Conservation (phyloP, 2,113 vertebrate genomes). For the Chitala chitala region DNA sequence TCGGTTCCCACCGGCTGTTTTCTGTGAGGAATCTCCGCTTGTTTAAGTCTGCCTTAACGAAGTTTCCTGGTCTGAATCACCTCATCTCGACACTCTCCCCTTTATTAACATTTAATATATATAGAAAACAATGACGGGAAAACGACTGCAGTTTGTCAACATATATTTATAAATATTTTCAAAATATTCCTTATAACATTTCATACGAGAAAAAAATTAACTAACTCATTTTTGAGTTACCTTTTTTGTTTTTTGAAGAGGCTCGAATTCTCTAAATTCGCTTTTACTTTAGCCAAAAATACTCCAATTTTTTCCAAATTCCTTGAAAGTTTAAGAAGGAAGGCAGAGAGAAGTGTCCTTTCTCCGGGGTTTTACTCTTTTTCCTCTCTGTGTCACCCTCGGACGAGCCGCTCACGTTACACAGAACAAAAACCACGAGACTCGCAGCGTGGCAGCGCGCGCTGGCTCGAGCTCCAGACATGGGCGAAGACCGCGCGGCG, state of each 20-base stretch:
- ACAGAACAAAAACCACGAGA: slow-evolving; percentile 21
- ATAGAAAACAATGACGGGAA: neutral
- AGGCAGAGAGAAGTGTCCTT: neutral
- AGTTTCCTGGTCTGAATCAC: slow-evolving; percentile 12
- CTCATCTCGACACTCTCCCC: neutral
- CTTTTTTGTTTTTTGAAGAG: slow-evolving; percentile 13
- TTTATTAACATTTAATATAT: neutral
- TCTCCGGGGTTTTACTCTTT: slow-evolving; percentile 12
- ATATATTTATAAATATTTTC: slow-evolving; percentile 4
- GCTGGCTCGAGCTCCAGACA: slow-evolving; percentile 3
- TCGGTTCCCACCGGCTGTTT: slow-evolving; percentile 11
- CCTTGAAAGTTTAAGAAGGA: slow-evolving; percentile 5
- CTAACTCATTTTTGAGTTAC: slow-evolving; percentile 21
- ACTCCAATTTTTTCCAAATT: slow-evolving; percentile 31
- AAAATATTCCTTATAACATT: neutral
- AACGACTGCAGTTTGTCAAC: slow-evolving; percentile 6
- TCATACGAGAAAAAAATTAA: slow-evolving; percentile 16
- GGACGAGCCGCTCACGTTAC: slow-evolving; percentile 10
- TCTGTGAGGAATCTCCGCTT: slow-evolving; percentile 28
- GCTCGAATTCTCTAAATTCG: slow-evolving; percentile 13
- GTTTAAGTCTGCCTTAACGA: slow-evolving; percentile 23
- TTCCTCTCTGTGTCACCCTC: slow-evolving; percentile 14
- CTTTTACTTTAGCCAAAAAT: slow-evolving; percentile 26
- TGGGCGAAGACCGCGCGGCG: neutral
- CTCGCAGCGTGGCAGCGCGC: slow-evolving; percentile 14